Evolutionary conservation across 1,140 invertebrate species (phyloP), one percentile per base, ranked within the genome.

Genomic region (Ceratina calcarata): DNA sequence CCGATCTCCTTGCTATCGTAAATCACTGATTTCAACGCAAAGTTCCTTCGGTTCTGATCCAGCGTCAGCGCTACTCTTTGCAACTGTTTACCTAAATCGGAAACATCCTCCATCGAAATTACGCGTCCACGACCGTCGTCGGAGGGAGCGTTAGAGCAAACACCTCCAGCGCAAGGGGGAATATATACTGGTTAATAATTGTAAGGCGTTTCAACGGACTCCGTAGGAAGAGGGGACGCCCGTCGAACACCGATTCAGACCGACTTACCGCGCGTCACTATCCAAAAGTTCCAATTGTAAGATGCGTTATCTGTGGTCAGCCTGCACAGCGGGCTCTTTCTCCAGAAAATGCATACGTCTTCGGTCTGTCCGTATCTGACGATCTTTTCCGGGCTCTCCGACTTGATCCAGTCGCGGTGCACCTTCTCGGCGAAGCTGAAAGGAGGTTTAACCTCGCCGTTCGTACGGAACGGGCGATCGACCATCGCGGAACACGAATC

Each of bases 1-100:
- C 73, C 76, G 45, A 75, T 80, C 69, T 78, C 67, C 53, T 79
- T 80, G 66, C 89, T 86, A 13, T 85, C 86, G 7, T 91, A 86
- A 53, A 90, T 87, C 16, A 95, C 92, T 58, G 91, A 94, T 76
- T 94, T 94, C 6, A 97, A 91, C 18, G 93, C 91, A 91, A 97
- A 97, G 90, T 97, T 95, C 75, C 95, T 95, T 45, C 95, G 93
- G 90, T 96, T 94, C 3, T 94, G 94, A 85, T 97, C 96, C 86
- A 96, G 94, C 0, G 97, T 91, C 3, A 98, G 91, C 3, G 95
- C 95, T 24, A 97, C 94, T 49, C 95, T 95, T 85, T 94, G 94
- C 0, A 96, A 87, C 0, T 90, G 85, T 71, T 88, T 88, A 61
- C 90, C 89, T 79, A 49, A 3, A 74, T 37, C 27, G 18, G 66